phyloP scores from a whole-genome alignment of 2,113 vertebrate species.

The Mesocricetus auratus region DNA sequence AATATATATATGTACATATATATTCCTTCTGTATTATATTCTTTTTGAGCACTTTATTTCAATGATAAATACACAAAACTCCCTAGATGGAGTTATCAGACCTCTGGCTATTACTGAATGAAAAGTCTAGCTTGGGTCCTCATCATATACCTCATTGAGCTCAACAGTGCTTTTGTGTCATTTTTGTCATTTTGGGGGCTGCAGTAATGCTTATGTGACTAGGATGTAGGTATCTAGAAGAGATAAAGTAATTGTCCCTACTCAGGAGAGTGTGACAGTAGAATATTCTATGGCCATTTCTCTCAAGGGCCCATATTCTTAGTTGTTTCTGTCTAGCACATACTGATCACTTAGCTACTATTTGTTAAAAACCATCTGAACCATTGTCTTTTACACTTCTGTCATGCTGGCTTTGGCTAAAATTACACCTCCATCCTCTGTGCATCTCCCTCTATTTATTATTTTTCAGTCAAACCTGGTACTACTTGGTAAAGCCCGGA shows the following conservation, averaged over 20 bases:
- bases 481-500: background rate
- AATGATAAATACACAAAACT: background rate
- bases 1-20: too few relatives aligned
- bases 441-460: conserved; percentile 42
- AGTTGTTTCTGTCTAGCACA: background rate
- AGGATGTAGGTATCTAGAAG: background rate
- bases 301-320: background rate
- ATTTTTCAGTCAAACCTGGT: conserved; percentile 34
- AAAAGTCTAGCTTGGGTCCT: background rate
- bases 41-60: background rate
- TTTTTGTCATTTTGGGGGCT: background rate
- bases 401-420: conserved; percentile 30
- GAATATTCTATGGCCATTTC: background rate
- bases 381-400: background rate
- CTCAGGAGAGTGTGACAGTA: background rate
- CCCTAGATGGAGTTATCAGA: background rate
- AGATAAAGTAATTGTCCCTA: background rate
- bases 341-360: background rate
- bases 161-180: background rate
- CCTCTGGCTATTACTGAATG: background rate
- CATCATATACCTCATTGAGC: background rate
- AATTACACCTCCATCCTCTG: conserved; percentile 43
- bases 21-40: background rate
- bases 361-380: background rate
- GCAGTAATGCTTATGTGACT: background rate